Percentiles rank a stretch among this genome's conserved stretches.
Evolutionary conservation across 2,888 invertebrate genomes (phyloP).

Genomic region (Dynastes grantii): DNA sequence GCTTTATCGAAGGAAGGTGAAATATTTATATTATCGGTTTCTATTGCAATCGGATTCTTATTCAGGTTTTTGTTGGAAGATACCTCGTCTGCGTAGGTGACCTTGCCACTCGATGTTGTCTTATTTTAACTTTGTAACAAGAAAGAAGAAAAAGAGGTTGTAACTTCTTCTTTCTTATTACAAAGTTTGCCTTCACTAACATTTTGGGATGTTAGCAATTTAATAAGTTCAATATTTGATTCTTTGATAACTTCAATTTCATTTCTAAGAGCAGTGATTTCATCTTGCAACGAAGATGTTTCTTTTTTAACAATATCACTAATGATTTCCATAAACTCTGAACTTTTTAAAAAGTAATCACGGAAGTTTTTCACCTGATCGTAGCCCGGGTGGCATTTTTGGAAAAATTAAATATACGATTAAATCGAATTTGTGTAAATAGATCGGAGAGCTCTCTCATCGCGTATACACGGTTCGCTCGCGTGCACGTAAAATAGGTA

Average conservation of each 20-base stretch:
- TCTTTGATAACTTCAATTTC: neutral
- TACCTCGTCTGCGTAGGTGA: no score
- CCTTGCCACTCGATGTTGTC: neutral
- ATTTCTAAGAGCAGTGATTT: neutral
- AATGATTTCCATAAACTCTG: neutral
- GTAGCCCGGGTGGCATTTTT: neutral
- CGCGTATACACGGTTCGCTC: no score
- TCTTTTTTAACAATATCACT: neutral
- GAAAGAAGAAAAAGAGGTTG: neutral
- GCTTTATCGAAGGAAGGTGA: no score
- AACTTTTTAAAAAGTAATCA: neutral
- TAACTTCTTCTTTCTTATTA: neutral
- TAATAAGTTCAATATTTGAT: conserved; percentile 1
- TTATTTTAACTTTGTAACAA: neutral
- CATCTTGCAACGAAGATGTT: neutral
- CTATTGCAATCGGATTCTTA: no score
- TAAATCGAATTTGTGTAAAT: no score
- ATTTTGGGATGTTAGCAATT: neutral
- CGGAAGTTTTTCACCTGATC: neutral
- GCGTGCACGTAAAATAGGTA: no score
- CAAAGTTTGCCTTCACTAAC: neutral
- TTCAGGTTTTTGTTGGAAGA: no score
- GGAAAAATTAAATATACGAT: no score
- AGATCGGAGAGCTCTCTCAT: no score
- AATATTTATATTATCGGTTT: no score